phyloP scores from a whole-genome alignment of 2,797 vertebrate species.

The Danionella dracula region DNA sequence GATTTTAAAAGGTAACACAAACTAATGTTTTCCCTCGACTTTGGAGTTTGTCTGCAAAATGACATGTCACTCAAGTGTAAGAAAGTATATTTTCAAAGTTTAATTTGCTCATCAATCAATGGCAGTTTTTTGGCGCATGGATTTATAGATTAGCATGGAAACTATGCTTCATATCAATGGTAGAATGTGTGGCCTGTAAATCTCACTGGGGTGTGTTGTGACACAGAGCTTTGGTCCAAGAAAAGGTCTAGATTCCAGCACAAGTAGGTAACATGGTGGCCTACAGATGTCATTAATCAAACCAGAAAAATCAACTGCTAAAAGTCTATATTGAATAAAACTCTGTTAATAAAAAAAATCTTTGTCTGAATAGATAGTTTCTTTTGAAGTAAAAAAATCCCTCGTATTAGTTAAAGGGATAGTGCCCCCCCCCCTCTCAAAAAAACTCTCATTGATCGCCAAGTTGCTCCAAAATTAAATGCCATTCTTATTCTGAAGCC shows the following conservation, averaged over 20 bases:
- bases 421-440: too few relatives aligned
- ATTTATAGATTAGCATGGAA: conserved; percentile 18
- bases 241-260: conserved; percentile 49
- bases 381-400: too few relatives aligned
- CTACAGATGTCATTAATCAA: conserved; percentile 59
- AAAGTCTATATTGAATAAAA: conserved; percentile 62
- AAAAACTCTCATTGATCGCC: too few relatives aligned
- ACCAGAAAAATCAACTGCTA: conserved; percentile 52
- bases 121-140: conserved; percentile 1
- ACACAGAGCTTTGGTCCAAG: conserved; percentile 26
- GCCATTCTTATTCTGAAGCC: too few relatives aligned
- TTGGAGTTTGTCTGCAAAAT: not conserved
- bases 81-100: not conserved
- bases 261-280: conserved; percentile 42
- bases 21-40: not conserved
- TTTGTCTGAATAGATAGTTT: too few relatives aligned
- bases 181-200: conserved; percentile 18
- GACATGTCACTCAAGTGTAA: not conserved
- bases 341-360: too few relatives aligned
- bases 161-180: conserved; percentile 16
- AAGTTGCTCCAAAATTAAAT: too few relatives aligned
- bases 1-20: not conserved
- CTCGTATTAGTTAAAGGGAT: too few relatives aligned
- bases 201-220: conserved; percentile 44
- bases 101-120: not conserved